phyloP scores from a whole-genome alignment of 2,888 invertebrate genomes.

The Microdon myrmicae region DNA sequence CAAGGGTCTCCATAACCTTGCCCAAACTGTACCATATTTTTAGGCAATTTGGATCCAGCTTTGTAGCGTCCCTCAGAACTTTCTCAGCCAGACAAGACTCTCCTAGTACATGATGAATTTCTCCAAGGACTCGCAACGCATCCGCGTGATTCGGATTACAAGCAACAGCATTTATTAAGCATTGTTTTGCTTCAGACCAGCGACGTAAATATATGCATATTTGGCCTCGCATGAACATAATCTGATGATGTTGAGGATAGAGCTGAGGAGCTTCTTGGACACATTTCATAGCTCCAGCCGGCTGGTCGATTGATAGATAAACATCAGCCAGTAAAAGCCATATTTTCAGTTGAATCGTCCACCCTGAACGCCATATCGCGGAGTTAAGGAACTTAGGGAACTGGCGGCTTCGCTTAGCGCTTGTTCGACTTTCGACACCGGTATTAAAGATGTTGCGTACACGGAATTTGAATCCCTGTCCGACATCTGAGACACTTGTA shows the following conservation, averaged over 20 bases:
- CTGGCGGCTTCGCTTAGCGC: slow-evolving; percentile 93
- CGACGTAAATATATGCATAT: slow-evolving; percentile 85
- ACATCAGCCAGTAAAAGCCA: slow-evolving; percentile 91
- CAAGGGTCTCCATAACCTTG: slow-evolving; percentile 85
- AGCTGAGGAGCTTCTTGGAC: slow-evolving; percentile 90
- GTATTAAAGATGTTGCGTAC: slow-evolving; percentile 86
- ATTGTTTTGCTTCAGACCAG: slow-evolving; percentile 88
- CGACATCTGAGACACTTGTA: slow-evolving; percentile 82
- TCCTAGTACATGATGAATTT: slow-evolving; percentile 84
- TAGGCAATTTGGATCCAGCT: slow-evolving; percentile 86
- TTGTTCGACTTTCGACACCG: slow-evolving; percentile 87
- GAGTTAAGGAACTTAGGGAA: slow-evolving; percentile 78
- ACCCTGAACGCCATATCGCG: slow-evolving; percentile 79
- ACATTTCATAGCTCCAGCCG: slow-evolving; percentile 86
- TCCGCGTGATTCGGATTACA: slow-evolving; percentile 94
- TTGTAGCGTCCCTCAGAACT: slow-evolving; percentile 84
- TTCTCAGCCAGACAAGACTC: slow-evolving; percentile 94
- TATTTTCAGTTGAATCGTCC: slow-evolving; percentile 75
- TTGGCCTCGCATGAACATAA: slow-evolving; percentile 89
- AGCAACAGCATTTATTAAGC: slow-evolving; percentile 93
- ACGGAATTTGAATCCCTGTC: slow-evolving; percentile 86
- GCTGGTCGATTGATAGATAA: slow-evolving; percentile 81
- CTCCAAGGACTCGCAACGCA: slow-evolving; percentile 83
- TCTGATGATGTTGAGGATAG: slow-evolving; percentile 92
- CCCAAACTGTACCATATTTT: slow-evolving; percentile 95